Conservation (phyloP, 2,113 vertebrate genomes). For the Cyprinodon variegatus region DNA sequence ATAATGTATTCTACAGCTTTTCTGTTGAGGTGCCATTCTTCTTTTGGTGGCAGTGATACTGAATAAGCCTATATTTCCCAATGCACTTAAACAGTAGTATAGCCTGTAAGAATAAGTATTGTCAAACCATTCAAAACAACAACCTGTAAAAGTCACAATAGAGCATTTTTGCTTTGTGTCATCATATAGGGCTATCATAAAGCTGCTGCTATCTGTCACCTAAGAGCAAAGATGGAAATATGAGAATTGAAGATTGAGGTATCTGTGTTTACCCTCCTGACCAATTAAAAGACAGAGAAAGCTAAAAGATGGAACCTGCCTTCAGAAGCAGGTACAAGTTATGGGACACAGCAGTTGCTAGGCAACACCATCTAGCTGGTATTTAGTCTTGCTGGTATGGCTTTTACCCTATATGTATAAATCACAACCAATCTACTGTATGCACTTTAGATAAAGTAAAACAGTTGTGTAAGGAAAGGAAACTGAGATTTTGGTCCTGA, state of each 20-base stretch:
- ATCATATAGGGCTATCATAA: slow-evolving; percentile 61
- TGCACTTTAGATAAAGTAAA: slow-evolving; percentile 50
- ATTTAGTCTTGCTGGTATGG: slow-evolving; percentile 74
- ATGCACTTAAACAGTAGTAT: background rate
- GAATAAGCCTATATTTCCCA: background rate
- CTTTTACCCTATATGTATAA: slow-evolving; percentile 68
- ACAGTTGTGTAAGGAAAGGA: slow-evolving; percentile 5
- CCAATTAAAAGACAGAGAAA: slow-evolving; percentile 78
- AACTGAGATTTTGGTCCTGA: background rate
- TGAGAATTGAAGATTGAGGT: slow-evolving; percentile 57
- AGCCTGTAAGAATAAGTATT: background rate
- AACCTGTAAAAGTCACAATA: slow-evolving; percentile 61
- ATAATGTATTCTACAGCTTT: background rate
- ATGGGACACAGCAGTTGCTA: slow-evolving; percentile 80
- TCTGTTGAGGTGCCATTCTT: background rate
- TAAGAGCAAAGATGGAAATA: slow-evolving; percentile 66
- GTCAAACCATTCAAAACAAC: slow-evolving; percentile 66
- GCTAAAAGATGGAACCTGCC: slow-evolving; percentile 75
- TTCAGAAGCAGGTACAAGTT: slow-evolving; percentile 76
- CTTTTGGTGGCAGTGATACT: no score
- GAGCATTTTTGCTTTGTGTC: slow-evolving; percentile 64
- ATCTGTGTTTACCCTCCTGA: slow-evolving; percentile 77
- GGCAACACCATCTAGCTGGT: slow-evolving; percentile 79
- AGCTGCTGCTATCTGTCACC: slow-evolving; percentile 68
- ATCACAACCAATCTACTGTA: slow-evolving; percentile 61